Percentiles rank a stretch among this genome's conserved stretches.
phyloP scores from a whole-genome alignment of 1,140 invertebrate genomes.

The Gonioctena quinquepunctata region DNA sequence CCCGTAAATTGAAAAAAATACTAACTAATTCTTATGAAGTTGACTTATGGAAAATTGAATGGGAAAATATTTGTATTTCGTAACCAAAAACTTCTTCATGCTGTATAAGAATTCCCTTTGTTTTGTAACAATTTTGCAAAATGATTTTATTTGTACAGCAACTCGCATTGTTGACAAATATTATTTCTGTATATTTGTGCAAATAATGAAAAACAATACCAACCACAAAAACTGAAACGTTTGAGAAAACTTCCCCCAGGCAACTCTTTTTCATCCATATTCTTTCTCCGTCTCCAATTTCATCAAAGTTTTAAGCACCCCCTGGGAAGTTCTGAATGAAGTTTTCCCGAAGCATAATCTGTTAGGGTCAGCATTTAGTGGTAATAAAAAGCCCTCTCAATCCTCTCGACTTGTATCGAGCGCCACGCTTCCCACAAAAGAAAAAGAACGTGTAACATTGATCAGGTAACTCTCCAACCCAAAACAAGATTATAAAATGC shows the following conservation, averaged over 20 bases:
- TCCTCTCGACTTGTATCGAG: background rate
- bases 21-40: too few relatives aligned
- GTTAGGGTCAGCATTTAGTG: conserved; percentile 13
- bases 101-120: too few relatives aligned
- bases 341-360: conserved; percentile 12
- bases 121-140: too few relatives aligned
- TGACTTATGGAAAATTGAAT: too few relatives aligned
- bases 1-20: too few relatives aligned
- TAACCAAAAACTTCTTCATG: too few relatives aligned
- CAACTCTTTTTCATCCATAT: background rate
- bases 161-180: too few relatives aligned
- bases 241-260: background rate
- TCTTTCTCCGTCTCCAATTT: background rate
- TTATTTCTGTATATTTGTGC: too few relatives aligned
- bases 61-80: too few relatives aligned
- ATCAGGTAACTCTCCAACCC: background rate
- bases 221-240: background rate
- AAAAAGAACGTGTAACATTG: background rate
- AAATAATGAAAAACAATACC: background rate
- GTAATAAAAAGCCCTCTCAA: conserved; percentile 8
- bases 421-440: background rate
- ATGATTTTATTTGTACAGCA: too few relatives aligned
- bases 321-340: conserved; percentile 1
- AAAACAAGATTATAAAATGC: background rate
- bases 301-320: conserved; percentile 10